Evolutionary conservation across 2,888 invertebrate genomes (phyloP), one percentile per base, ranked within the genome.

Genomic region (Polymixis flavicincta): DNA sequence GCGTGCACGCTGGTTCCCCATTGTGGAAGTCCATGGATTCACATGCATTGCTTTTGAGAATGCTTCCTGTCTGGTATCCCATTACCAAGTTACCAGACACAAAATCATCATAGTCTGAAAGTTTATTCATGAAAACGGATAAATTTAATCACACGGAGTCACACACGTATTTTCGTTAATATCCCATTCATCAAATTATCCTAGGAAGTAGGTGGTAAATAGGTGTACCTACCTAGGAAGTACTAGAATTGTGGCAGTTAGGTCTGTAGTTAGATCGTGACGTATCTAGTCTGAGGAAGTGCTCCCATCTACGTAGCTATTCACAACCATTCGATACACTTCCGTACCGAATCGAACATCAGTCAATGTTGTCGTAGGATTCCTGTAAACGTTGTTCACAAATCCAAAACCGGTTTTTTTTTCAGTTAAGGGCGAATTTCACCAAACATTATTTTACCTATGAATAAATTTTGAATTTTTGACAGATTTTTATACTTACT

Each of bases 231-330:
- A 19, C 19, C 28, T 57, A 45, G 2, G 9, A 9, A 42, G 28
- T 48, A 42, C 52, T 32, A 25, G 8, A 54, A 54, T 67, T 61
- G 60, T 76, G 28, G 50, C 37, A 42, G 55, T 63, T 52, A 57
- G 19, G 50, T 54, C 54, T 66, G 67, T 69, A 74, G 32, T 25
- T 67, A 66, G 54, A 73, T 87, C 86, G 89, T 89, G 88, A 87
- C 85, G 77, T 64, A 50, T 61, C 61, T 57, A 63, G 70, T 78
- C 64, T 82, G 71, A 90, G 91, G 90, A 91, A 91, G 88, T 88
- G 85, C 83, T 88, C 80, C 79, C 83, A 87, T 83, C 86, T 45
- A 13, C 11, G 11, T 45, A 11, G 42, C 11, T 11, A 45, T 45
- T 45, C 42, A 45, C 42, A 45, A 45, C 42, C 42, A 45, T 45